These are phyloP conservation scores for Orussus abietinus DNA, from an alignment of 1,140 invertebrate genomes.

Conservation along the genomic window DNA sequence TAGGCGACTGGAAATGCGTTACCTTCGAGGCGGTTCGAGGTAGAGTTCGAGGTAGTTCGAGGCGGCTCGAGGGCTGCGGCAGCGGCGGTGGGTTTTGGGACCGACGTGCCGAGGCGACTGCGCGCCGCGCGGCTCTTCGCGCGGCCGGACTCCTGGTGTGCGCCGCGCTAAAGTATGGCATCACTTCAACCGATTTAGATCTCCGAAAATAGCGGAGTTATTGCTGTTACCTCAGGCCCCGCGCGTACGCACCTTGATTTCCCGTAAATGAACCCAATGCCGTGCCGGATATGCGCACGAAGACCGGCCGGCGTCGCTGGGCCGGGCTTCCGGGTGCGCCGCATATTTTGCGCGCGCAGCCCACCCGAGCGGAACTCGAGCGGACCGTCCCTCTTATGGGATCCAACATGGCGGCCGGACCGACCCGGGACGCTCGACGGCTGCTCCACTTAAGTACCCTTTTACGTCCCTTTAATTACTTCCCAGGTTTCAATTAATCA, in stretches of 20 bases:
- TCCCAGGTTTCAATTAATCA: no score
- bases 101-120: conserved; percentile 41
- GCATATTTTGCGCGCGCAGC: conserved; percentile 22
- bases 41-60: no score
- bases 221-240: conserved; percentile 41
- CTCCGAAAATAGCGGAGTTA: conserved; percentile 48
- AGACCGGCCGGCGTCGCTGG: conserved; percentile 8
- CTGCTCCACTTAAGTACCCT: no score
- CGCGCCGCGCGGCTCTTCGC: conserved; percentile 27
- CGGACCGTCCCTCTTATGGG: conserved; percentile 8
- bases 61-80: conserved; percentile 23
- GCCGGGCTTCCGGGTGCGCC: conserved; percentile 15
- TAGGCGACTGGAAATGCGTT: no score
- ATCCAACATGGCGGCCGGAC: no score
- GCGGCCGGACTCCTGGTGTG: conserved; percentile 1
- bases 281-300: conserved; percentile 19
- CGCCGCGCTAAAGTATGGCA: conserved; percentile 40
- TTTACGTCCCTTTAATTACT: no score
- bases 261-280: conserved; percentile 20
- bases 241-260: conserved; percentile 32
- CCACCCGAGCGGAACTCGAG: conserved; percentile 18
- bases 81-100: conserved; percentile 33
- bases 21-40: conserved; percentile 43
- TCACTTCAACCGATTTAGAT: conserved; percentile 47
- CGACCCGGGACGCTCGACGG: no score